Base-by-base conservation (phyloP, 2,113 vertebrate genomes). In the Gasterosteus aculeatus region DNA sequence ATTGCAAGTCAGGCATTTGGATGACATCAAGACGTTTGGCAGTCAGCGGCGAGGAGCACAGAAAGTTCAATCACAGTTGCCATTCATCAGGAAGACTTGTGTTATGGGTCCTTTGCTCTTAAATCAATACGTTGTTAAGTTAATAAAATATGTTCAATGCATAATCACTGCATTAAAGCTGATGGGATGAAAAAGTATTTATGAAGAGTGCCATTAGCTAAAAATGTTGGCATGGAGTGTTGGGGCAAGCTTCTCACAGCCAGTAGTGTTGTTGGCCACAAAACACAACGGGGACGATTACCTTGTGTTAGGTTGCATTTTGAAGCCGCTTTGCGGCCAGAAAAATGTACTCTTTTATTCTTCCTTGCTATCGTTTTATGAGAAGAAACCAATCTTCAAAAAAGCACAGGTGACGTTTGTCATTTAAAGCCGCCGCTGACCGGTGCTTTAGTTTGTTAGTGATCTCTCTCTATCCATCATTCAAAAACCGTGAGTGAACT, bases 1-100 rank as follows among this genome's bases (percentile, higher is more conserved):
- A 76, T 61, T 46, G 75, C 85, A 38, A 38, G 35, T 38, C 59
- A 70, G 82, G 67, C 85, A 83, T 90, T 90, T 90, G 88, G 86
- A 90, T 92, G 57, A 84, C 87, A 85, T 87, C 73, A 79, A 88
- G 80, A 77, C 64, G 63, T 67, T 72, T 82, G 70, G 81, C 80
- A 85, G 77, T 68, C 51, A 44, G 64, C 26, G 42, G 61, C 57
- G 22, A 75, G 63, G 44, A 33, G 42, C 67, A 47, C 53, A 16
- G 46, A 85, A 82, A 61, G 77, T 68, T 85, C 78, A 69, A 41
- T 76, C 69, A 51, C n/a, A 51, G 26, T 42, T 65, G 65, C 68
- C 42, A 72, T 86, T 85, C 44, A 86, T 84, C 83, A 78, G 26
- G 19, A 65, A 35, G 35, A 63, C 16, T 68, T 72, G 49, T 41